Evolutionary conservation across 2,888 invertebrate genomes (phyloP), one percentile per base, ranked within the genome.

Genomic region (Spodoptera picta): DNA sequence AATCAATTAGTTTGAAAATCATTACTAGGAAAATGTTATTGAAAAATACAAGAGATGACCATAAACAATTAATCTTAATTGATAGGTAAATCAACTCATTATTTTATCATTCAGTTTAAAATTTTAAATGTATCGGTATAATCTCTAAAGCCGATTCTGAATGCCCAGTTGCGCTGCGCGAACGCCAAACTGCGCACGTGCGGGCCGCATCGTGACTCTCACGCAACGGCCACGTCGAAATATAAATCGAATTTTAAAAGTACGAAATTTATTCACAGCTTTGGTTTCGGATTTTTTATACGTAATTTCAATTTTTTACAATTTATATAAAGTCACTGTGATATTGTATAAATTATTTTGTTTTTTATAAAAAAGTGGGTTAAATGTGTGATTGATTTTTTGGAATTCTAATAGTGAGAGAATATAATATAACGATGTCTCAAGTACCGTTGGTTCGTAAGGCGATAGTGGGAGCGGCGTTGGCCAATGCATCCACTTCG

Each of bases 381-480:
- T 58, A n/a, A 14, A 48, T 44, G 43, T 58, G 70, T 10, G 9
- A 36, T 36, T 36, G 36, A 36, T 36, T 36, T 36, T 9, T 36
- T 36, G 36, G 9, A 36, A 36, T 9, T 36, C 9, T 36, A 43
- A 31, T 47, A 71, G 78, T 77, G 78, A 4, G 41, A 54, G 10
- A 36, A 36, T 1, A 49, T 44, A 52, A 45, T 24, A 24, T 3
- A 11, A 88, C 80, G 79, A 93, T 93, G 93, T 87, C 93, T 2
- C 85, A 87, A 44, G 73, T 91, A 0, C 92, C 94, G 9, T 80
- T 94, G 67, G 90, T 93, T n/a, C 90, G 93, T 47, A 87, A 87
- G 45, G 94, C 93, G 1, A 94, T 92, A 11, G 95, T 83, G 12
- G 92, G 92, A 11, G 92, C 93, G 3, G 85, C 91, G 23, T 76